These are phyloP conservation scores for Harpegnathos saltator DNA, from an alignment of 1,140 invertebrate species.

Conservation along the genomic window DNA sequence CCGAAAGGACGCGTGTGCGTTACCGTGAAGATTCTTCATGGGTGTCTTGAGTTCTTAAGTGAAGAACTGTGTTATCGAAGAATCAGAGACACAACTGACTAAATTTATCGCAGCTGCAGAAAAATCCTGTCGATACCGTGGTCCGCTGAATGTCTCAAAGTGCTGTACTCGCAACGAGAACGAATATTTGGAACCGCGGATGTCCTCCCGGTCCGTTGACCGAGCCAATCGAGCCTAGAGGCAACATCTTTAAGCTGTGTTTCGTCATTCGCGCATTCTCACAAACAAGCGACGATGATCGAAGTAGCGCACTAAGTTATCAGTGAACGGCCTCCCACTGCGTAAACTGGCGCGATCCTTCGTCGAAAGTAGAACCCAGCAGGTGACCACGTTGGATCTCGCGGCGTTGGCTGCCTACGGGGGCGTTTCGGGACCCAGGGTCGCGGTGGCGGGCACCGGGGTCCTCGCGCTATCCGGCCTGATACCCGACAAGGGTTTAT, in stretches of 20 bases:
- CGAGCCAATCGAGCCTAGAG: neutral
- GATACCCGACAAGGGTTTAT: slow-evolving; percentile 83
- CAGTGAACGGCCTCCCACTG: slow-evolving; percentile 14
- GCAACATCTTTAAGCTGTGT: neutral
- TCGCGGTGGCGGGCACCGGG: slow-evolving; percentile 85
- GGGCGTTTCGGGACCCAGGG: slow-evolving; percentile 79
- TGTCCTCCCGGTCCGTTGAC: neutral
- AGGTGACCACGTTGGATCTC: slow-evolving; percentile 82
- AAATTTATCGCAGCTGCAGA: neutral
- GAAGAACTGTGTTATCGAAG: slow-evolving; percentile 54
- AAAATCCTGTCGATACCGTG: slow-evolving; percentile 1
- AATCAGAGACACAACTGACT: slow-evolving; percentile 44
- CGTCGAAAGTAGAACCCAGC: slow-evolving; percentile 32
- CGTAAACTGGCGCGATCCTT: slow-evolving; percentile 29
- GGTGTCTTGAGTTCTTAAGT: slow-evolving; percentile 50
- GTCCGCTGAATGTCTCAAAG: neutral
- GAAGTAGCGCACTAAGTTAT: slow-evolving; percentile 6
- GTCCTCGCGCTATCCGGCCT: slow-evolving; percentile 83
- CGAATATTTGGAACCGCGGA: neutral
- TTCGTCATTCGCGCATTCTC: neutral
- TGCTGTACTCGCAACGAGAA: slow-evolving; percentile 1
- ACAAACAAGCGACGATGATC: slow-evolving; percentile 27
- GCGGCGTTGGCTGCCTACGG: slow-evolving; percentile 81
- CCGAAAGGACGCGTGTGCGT: slow-evolving; percentile 32
- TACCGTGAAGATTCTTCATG: slow-evolving; percentile 44